Percentiles rank a stretch among this genome's conserved stretches.
phyloP scores from a whole-genome alignment of 2,888 invertebrate genomes.

The Plebejus anna region DNA sequence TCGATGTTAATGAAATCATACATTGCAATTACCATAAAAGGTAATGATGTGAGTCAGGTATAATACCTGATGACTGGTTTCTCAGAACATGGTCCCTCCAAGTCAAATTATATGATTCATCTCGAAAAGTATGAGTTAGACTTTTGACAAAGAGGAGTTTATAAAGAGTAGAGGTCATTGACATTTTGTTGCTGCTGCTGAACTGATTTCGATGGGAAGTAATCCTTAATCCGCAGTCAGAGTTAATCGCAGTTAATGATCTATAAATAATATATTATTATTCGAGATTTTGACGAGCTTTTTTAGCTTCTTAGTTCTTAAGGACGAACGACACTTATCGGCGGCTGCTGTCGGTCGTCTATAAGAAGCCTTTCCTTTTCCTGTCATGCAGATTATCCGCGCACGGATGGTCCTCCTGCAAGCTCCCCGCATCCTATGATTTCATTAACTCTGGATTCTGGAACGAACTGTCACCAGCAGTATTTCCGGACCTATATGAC shows the following conservation, averaged over 20 bases:
- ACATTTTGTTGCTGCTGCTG: background rate
- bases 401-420: too few species aligned
- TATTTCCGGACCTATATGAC: too few species aligned
- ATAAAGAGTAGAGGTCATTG: slow-evolving; percentile 3
- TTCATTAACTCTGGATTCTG: too few species aligned
- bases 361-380: too few species aligned
- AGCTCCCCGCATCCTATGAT: too few species aligned
- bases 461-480: too few species aligned
- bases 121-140: background rate
- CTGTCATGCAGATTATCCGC: too few species aligned
- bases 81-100: slow-evolving; percentile 4
- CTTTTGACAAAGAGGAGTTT: background rate
- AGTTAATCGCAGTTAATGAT: background rate
- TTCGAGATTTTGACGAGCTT: too few species aligned
- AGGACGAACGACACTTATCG: too few species aligned
- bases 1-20: slow-evolving; percentile 22
- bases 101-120: background rate
- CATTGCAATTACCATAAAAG: slow-evolving; percentile 6
- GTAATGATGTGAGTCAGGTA: background rate
- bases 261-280: too few species aligned
- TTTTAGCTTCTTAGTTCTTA: too few species aligned
- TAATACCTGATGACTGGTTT: slow-evolving; percentile 2
- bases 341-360: too few species aligned
- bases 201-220: background rate
- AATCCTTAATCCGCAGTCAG: background rate